Conservation (phyloP, 2,888 invertebrate species). For the Aphidoletes aphidimyza region DNA sequence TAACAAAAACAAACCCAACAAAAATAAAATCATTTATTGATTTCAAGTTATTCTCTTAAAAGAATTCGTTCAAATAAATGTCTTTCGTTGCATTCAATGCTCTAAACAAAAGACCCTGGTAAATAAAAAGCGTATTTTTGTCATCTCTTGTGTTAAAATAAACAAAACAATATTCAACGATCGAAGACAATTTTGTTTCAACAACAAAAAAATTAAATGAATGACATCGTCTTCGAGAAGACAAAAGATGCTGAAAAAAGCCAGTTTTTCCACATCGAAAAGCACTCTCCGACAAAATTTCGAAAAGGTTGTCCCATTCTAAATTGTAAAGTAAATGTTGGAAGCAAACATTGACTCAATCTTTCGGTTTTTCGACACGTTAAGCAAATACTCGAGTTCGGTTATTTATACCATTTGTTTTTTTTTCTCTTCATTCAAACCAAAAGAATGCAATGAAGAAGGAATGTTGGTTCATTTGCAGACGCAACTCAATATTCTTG, state of each 20-base stretch:
- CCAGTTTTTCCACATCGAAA: background rate
- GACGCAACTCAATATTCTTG: too few species aligned
- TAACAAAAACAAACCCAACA: background rate
- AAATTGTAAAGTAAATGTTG: background rate
- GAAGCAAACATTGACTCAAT: constrained; percentile 2
- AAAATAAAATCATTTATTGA: background rate
- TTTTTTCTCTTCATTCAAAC: background rate
- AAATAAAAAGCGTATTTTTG: background rate
- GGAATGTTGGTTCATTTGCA: background rate
- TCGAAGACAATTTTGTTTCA: constrained; percentile 12
- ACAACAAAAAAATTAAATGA: background rate
- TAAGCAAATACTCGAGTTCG: background rate
- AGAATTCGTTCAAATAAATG: background rate
- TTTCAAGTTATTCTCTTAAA: background rate
- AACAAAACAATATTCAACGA: background rate
- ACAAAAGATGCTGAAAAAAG: background rate
- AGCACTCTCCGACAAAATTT: background rate
- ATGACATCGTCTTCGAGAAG: constrained; percentile 11
- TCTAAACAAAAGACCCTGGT: background rate
- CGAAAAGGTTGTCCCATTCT: background rate
- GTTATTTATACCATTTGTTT: background rate
- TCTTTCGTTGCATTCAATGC: background rate
- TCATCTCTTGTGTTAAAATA: background rate
- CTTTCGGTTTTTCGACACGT: constrained; percentile 7
- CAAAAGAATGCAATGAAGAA: background rate